A percentile compares a stretch with the other conserved stretches of the same genome.
Evolutionary conservation across 2,113 vertebrate species (phyloP).

Genomic region (Cacatua alba): DNA sequence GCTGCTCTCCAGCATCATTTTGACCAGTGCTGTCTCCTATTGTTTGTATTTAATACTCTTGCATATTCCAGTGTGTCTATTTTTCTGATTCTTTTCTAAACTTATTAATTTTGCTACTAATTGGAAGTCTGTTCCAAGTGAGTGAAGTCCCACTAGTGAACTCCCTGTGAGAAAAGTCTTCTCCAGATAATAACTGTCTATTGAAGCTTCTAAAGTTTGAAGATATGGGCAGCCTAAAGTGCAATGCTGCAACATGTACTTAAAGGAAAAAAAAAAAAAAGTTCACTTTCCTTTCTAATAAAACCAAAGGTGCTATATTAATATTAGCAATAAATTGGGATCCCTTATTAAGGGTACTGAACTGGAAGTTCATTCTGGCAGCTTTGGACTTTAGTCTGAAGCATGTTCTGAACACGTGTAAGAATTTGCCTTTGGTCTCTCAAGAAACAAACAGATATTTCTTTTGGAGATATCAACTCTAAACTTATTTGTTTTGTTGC

Average conservation of each 20-base stretch:
- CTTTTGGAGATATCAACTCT: not conserved
- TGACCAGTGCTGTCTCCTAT: not conserved
- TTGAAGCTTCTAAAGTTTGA: not conserved
- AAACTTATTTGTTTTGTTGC: not conserved
- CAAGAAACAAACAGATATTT: constrained; percentile 25
- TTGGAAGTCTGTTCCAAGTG: not conserved
- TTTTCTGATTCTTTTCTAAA: not conserved
- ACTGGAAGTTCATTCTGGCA: not conserved
- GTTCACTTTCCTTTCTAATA: not conserved
- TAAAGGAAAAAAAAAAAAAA: not conserved
- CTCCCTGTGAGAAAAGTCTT: not conserved
- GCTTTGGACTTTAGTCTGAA: not conserved
- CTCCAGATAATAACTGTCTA: not conserved
- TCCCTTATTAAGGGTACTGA: not conserved
- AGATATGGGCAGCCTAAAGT: not conserved
- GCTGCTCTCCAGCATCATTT: not conserved
- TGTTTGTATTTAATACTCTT: not conserved
- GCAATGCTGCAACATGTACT: not conserved
- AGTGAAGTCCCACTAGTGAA: not conserved
- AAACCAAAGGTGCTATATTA: not conserved
- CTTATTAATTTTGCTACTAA: not conserved
- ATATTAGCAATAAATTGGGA: not conserved
- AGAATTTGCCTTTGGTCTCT: constrained; percentile 22
- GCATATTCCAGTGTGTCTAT: not conserved
- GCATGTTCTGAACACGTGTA: not conserved